These are phyloP conservation scores for Jacana jacana DNA, from an alignment of 2,113 vertebrate genomes.

Conservation along the genomic window DNA sequence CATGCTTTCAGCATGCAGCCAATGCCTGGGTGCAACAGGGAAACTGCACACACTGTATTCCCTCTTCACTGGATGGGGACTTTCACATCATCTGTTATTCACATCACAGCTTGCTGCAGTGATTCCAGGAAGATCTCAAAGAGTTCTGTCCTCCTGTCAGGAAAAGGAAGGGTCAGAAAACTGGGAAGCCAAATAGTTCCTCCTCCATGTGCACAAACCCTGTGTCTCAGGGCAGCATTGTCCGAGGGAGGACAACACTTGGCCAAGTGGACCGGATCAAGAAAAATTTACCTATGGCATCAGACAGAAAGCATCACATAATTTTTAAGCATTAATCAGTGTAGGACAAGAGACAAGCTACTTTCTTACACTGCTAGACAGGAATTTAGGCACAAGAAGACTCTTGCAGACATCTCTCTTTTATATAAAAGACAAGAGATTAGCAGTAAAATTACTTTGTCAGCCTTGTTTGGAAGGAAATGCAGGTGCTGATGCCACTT, in stretches of 20 bases:
- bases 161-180: background rate
- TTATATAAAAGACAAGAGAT: background rate
- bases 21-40: background rate
- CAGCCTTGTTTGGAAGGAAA: background rate
- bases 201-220: background rate
- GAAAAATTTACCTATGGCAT: background rate
- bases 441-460: background rate
- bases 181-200: background rate
- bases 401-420: background rate
- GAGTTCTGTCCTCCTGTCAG: background rate
- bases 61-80: background rate
- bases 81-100: constrained; percentile 24
- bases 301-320: background rate
- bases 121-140: background rate
- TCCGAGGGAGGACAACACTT: background rate
- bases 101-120: constrained; percentile 16
- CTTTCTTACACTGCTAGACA: background rate
- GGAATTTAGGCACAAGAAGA: background rate
- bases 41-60: background rate
- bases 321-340: background rate
- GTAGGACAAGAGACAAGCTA: background rate
- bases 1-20: background rate
- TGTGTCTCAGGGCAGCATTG: background rate
- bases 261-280: background rate
- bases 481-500: background rate